Percentiles rank a stretch among this genome's conserved stretches.
Conservation (phyloP, 2,113 vertebrate genomes). For the Nesogale talazaci region DNA sequence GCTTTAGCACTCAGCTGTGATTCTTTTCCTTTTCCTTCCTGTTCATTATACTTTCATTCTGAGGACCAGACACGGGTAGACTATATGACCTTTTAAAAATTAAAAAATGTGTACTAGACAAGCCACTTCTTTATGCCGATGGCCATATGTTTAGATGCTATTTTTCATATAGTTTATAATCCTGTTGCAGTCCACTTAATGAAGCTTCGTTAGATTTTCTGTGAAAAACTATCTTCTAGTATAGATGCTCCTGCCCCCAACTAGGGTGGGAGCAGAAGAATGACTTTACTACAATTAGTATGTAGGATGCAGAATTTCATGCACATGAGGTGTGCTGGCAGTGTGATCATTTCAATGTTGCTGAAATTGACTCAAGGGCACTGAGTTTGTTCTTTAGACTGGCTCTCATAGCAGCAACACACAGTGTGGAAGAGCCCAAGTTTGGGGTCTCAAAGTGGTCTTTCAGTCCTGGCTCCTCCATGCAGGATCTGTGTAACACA, state of each 20-base stretch:
- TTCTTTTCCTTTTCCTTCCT: constrained; percentile 68
- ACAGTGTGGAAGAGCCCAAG: not conserved
- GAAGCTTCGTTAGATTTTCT: constrained; percentile 74
- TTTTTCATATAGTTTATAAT: constrained; percentile 85
- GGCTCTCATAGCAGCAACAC: not conserved
- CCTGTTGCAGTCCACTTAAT: constrained; percentile 81
- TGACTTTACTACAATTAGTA: too few relatives aligned
- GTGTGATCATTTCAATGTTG: too few relatives aligned
- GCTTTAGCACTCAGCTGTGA: too few relatives aligned
- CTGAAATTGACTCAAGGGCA: too few relatives aligned
- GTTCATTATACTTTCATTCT: constrained; percentile 83
- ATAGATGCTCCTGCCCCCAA: too few relatives aligned
- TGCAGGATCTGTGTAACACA: not conserved
- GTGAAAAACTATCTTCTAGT: too few relatives aligned
- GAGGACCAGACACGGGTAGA: constrained; percentile 85
- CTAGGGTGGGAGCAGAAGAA: too few relatives aligned
- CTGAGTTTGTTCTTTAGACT: too few relatives aligned
- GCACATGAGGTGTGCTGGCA: too few relatives aligned
- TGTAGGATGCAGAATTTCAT: too few relatives aligned
- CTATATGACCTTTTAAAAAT: constrained; percentile 78
- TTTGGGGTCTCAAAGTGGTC: not conserved
- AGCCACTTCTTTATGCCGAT: constrained; percentile 82
- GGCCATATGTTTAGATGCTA: constrained; percentile 87
- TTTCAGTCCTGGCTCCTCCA: not conserved
- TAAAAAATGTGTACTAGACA: constrained; percentile 72